Conservation (phyloP, 2,888 invertebrate genomes). For the Hipparchia sbordonii region DNA sequence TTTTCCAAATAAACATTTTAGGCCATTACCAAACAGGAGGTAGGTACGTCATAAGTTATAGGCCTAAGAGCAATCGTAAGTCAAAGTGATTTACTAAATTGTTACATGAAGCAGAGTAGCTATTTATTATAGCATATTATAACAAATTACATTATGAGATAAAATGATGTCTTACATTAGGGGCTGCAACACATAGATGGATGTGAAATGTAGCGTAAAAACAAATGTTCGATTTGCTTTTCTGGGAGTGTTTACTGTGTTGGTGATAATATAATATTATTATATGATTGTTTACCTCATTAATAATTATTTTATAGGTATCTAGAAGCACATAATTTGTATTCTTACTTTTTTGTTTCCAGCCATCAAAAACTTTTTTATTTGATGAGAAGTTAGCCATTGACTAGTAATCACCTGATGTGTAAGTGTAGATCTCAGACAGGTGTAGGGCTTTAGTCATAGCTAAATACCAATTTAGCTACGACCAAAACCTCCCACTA, state of each 20-base stretch:
- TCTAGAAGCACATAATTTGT: too few species aligned
- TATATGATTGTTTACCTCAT: too few species aligned
- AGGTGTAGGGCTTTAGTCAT: too few species aligned
- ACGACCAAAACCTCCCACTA: too few species aligned
- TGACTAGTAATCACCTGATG: too few species aligned
- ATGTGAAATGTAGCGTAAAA: background rate
- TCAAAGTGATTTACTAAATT: background rate
- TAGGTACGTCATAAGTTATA: background rate
- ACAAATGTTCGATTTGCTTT: background rate
- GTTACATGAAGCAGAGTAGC: background rate
- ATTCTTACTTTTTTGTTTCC: too few species aligned
- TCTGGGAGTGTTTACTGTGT: background rate
- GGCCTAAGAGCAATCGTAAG: background rate
- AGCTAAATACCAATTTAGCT: too few species aligned
- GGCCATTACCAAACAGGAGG: background rate
- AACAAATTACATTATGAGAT: slow-evolving; percentile 6
- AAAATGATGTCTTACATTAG: background rate
- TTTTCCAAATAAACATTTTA: background rate
- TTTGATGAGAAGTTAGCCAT: too few species aligned
- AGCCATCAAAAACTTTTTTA: too few species aligned
- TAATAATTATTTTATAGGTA: too few species aligned
- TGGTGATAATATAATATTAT: too few species aligned
- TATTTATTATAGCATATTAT: background rate
- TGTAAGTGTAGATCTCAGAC: too few species aligned
- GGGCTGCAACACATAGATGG: background rate